Evolutionary conservation across 2,888 invertebrate genomes (phyloP).

Genomic region (Deilephila porcellus): DNA sequence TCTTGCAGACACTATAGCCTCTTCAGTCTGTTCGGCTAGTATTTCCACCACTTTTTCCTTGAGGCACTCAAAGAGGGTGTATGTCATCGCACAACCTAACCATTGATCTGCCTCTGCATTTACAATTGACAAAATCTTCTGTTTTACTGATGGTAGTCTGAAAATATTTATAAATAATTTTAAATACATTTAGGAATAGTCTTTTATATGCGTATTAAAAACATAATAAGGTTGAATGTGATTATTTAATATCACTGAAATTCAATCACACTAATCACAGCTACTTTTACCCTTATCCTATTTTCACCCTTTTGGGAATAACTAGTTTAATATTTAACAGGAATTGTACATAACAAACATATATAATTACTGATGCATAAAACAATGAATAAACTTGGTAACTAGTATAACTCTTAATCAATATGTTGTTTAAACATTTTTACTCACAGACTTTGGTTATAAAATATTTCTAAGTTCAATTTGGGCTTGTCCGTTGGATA

Average conservation of each 20-base stretch:
- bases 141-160: slow-evolving; percentile 89
- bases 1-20: slow-evolving; percentile 69
- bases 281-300: no score
- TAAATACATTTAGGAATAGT: not conserved
- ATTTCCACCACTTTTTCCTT: slow-evolving; percentile 92
- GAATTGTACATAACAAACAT: no score
- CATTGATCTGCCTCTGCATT: slow-evolving; percentile 91
- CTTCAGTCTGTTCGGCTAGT: slow-evolving; percentile 88
- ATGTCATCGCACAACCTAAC: slow-evolving; percentile 97
- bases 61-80: slow-evolving; percentile 95
- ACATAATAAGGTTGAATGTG: not conserved
- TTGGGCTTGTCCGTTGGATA: slow-evolving; percentile 94
- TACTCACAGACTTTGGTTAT: slow-evolving; percentile 96
- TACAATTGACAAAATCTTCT: slow-evolving; percentile 86
- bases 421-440: slow-evolving; percentile 20
- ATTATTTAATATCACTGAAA: not conserved
- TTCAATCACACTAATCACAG: no score
- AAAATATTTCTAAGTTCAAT: slow-evolving; percentile 95
- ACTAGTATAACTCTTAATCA: no score
- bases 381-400: not conserved
- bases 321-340: no score
- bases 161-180: slow-evolving; percentile 35
- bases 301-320: no score
- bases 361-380: not conserved
- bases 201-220: no score